Percentiles rank a stretch among this genome's conserved stretches.
Evolutionary conservation across 1,140 invertebrate species (phyloP).

Genomic region (Stegodyphus mimosarum): DNA sequence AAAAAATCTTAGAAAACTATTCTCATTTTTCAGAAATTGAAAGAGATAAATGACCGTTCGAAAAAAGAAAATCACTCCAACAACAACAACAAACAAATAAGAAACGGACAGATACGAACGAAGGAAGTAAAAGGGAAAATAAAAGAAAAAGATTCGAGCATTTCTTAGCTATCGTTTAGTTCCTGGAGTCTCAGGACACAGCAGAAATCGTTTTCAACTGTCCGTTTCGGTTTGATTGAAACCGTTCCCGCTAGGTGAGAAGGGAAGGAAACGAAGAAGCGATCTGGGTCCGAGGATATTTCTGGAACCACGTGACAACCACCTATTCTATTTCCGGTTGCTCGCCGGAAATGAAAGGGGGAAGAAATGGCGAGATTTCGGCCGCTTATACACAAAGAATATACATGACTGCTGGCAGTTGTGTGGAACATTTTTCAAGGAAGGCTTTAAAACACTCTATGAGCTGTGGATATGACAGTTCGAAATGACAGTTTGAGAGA

Average conservation of each 20-base stretch:
- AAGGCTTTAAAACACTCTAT: slow-evolving; percentile 44
- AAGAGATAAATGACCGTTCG: slow-evolving; percentile 41
- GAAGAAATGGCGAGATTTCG: slow-evolving; percentile 45
- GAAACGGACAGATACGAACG: neutral
- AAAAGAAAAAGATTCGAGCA: slow-evolving; percentile 32
- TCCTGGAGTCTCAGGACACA: neutral
- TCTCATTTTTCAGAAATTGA: slow-evolving; percentile 49
- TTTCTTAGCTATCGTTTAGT: slow-evolving; percentile 49
- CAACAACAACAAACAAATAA: slow-evolving; percentile 21
- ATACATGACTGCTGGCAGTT: slow-evolving; percentile 55
- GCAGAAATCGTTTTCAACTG: slow-evolving; percentile 49
- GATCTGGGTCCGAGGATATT: slow-evolving; percentile 45
- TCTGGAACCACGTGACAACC: slow-evolving; percentile 50
- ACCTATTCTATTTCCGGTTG: slow-evolving; percentile 55
- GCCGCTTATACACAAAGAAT: slow-evolving; percentile 51
- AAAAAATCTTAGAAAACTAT: slow-evolving; percentile 38
- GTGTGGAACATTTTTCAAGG: slow-evolving; percentile 46
- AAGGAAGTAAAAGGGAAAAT: slow-evolving; percentile 21
- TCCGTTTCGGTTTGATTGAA: slow-evolving; percentile 57
- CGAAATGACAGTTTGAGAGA: neutral
- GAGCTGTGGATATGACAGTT: slow-evolving; percentile 46
- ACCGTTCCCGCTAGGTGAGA: slow-evolving; percentile 41
- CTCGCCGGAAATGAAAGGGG: slow-evolving; percentile 56
- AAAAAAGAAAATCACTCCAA: slow-evolving; percentile 18
- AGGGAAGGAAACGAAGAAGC: slow-evolving; percentile 29